Conservation (phyloP, 2,113 vertebrate genomes). For the Neomonachus schauinslandi region DNA sequence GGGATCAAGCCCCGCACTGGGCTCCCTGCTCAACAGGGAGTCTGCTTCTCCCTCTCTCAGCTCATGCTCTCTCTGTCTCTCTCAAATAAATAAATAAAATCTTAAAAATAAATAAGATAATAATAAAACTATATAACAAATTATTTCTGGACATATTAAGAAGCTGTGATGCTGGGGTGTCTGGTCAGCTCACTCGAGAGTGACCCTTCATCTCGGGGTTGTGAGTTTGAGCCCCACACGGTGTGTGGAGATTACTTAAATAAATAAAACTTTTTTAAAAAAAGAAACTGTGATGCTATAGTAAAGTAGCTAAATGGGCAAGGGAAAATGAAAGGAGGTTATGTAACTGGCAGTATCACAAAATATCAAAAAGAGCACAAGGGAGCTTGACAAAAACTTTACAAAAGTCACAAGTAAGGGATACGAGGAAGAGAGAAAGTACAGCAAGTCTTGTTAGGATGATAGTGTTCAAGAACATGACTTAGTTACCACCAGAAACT, state of each 20-base stretch:
- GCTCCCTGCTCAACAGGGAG: neutral
- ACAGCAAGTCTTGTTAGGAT: neutral
- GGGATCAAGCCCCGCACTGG: neutral
- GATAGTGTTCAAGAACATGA: neutral
- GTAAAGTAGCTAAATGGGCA: neutral
- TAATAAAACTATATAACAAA: neutral
- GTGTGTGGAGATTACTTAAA: neutral
- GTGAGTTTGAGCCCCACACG: neutral
- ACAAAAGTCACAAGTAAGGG: neutral
- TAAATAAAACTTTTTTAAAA: neutral
- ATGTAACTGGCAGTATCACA: neutral
- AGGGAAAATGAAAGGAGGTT: neutral
- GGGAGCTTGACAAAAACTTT: neutral
- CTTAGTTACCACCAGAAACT: neutral
- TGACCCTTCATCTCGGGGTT: neutral
- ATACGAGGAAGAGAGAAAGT: neutral
- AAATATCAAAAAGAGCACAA: neutral
- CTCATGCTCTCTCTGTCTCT: neutral
- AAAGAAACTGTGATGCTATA: neutral
- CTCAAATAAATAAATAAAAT: neutral
- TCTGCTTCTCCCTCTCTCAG: neutral
- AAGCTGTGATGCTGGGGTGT: neutral
- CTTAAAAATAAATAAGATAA: neutral
- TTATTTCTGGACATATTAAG: neutral
- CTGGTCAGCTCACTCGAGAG: neutral